Base-by-base conservation (phyloP, 2,797 vertebrate genomes). In the Pseudomugil gertrudae region DNA sequence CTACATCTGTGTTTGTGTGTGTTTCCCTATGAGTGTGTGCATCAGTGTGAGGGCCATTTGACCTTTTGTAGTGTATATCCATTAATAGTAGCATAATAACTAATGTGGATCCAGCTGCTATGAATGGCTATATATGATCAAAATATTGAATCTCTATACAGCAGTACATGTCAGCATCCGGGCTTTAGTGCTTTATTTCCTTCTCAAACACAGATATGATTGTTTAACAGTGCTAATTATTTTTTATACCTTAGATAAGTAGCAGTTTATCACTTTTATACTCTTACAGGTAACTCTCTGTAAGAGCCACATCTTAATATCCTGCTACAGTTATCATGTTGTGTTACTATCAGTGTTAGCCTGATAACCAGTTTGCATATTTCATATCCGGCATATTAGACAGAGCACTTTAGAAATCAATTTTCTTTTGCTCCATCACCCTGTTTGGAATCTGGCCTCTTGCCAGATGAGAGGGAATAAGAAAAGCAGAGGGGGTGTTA, bases 401-500 rank as follows among this genome's bases (percentile, higher is more conserved):
- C 63, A 84, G 57, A 77, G 79, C 78, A 86, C 83, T 90, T 91
- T 89, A 86, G 81, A 87, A 90, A 90, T 92, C 87, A 90, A 90
- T 91, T 91, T 89, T 87, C 76, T 85, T 88, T 86, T 86, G 62
- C 84, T 85, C 85, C 81, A 85, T 89, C 80, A 76, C 80, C 56
- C 54, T 72, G 80, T 69, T 79, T 13, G 55, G 73, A 89, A 85
- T 80, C 74, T 87, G 86, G 84, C 79, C 60, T 5, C 38, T 54
- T 72, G 81, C 87, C 89, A 90, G 69, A 75, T 51, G 77, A 67
- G 69, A 81, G 74, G 48, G 33, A 65, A 59, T 30, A 65, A 62
- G 57, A 52, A 57, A 74, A 81, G 61, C 54, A 74, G 40, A 58
- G 69, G 35, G 29, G 54, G 70, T 69, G 62, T 62, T 48, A 47